These are phyloP conservation scores for Odontocerum albicorne DNA, from an alignment of 2,888 invertebrate genomes.

Conservation along the genomic window DNA sequence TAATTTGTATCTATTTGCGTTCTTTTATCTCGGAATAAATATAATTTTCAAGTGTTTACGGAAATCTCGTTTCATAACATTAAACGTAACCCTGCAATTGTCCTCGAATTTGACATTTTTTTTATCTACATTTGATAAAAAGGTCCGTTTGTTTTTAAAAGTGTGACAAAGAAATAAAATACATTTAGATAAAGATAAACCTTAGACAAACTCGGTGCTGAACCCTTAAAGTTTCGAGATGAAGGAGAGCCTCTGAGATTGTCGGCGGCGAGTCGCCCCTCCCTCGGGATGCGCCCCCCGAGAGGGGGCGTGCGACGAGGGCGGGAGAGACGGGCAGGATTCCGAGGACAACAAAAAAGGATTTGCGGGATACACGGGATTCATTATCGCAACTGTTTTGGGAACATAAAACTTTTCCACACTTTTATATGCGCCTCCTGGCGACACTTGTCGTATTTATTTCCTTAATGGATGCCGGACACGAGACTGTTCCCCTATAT, in stretches of 20 bases:
- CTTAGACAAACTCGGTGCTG: too few species aligned
- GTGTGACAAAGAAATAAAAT: too few species aligned
- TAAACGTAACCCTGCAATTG: too few species aligned
- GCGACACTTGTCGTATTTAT: neutral
- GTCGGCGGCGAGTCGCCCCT: constrained; percentile 13
- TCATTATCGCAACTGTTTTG: constrained; percentile 17
- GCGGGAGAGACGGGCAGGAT: neutral
- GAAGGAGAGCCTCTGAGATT: constrained; percentile 17
- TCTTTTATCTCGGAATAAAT: too few species aligned
- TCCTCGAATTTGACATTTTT: too few species aligned
- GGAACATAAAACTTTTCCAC: constrained; percentile 13
- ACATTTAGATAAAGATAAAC: too few species aligned
- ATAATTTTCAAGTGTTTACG: too few species aligned
- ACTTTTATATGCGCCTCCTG: constrained; percentile 4
- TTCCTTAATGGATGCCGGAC: constrained; percentile 12
- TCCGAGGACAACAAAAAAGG: constrained; percentile 10
- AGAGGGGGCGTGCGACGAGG: neutral
- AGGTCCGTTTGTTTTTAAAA: too few species aligned
- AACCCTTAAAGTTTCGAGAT: constrained; percentile 9
- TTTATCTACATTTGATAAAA: too few species aligned
- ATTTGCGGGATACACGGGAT: constrained; percentile 11
- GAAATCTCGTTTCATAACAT: too few species aligned
- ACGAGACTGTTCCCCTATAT: too few species aligned
- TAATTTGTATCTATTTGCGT: too few species aligned
- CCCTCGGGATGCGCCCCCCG: neutral